Evolutionary conservation across 2,113 vertebrate genomes (phyloP).

Genomic region (Saguinus midas): DNA sequence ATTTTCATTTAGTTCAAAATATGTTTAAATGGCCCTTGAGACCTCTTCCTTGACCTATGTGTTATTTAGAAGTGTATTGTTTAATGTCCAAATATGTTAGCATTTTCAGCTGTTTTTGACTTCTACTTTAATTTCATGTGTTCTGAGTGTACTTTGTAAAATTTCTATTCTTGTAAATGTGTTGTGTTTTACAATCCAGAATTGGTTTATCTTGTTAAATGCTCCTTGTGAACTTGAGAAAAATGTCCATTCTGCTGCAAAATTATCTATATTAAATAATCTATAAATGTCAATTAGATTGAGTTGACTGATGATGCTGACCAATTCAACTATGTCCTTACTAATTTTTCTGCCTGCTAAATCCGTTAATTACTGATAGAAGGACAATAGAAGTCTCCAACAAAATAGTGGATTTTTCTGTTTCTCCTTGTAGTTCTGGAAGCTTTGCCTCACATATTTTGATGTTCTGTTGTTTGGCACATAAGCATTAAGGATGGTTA

Average conservation of each 20-base stretch:
- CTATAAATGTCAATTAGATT: slow-evolving; percentile 8
- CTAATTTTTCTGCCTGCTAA: neutral
- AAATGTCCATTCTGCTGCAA: neutral
- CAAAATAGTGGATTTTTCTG: neutral
- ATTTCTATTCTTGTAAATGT: slow-evolving; percentile 15
- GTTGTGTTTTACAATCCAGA: neutral
- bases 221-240: neutral
- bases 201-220: neutral
- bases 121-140: neutral
- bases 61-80: neutral
- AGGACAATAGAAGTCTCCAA: neutral
- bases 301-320: neutral
- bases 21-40: neutral
- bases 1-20: slow-evolving; percentile 40
- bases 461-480: neutral
- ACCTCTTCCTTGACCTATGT: neutral
- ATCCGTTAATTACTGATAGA: neutral
- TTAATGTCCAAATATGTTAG: neutral
- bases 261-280: neutral
- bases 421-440: neutral
- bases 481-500: neutral
- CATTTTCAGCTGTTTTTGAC: neutral
- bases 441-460: neutral
- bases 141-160: neutral
- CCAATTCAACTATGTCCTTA: neutral